phyloP scores from a whole-genome alignment of 2,113 vertebrate genomes.

The Pseudolaguvia tuberculata region DNA sequence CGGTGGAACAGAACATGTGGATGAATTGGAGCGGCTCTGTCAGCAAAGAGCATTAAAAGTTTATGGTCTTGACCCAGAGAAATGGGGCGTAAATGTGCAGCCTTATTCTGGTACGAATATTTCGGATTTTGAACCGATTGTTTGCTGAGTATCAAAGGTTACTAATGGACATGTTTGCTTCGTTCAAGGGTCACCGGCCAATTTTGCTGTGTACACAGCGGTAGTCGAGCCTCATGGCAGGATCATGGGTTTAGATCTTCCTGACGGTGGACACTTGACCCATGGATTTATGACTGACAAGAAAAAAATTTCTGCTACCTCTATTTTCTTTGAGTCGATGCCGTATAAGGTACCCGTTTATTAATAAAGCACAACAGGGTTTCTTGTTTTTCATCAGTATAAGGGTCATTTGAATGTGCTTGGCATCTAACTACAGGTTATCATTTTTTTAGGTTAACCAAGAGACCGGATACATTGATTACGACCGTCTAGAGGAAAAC shows the following conservation, averaged over 20 bases:
- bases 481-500: constrained; percentile 82
- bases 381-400: background rate
- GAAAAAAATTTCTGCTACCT: constrained; percentile 94
- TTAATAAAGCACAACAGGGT: background rate
- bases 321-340: constrained; percentile 98
- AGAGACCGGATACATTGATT: constrained; percentile 88
- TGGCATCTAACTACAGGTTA: background rate
- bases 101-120: constrained; percentile 89
- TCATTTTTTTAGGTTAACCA: constrained; percentile 79
- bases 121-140: background rate
- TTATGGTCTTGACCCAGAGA: constrained; percentile 76
- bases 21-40: constrained; percentile 89
- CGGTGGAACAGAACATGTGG: constrained; percentile 86
- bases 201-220: constrained; percentile 91
- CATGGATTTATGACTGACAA: constrained; percentile 98
- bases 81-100: constrained; percentile 95
- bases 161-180: background rate
- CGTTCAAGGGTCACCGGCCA: constrained; percentile 84
- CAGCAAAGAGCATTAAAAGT: constrained; percentile 85
- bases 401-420: background rate
- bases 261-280: constrained; percentile 92
- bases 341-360: constrained; percentile 83
- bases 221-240: constrained; percentile 91
- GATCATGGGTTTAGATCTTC: constrained; percentile 97
- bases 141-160: background rate